Evolutionary conservation across 2,797 vertebrate genomes (phyloP).

Genomic region (Chaunax sp.): DNA sequence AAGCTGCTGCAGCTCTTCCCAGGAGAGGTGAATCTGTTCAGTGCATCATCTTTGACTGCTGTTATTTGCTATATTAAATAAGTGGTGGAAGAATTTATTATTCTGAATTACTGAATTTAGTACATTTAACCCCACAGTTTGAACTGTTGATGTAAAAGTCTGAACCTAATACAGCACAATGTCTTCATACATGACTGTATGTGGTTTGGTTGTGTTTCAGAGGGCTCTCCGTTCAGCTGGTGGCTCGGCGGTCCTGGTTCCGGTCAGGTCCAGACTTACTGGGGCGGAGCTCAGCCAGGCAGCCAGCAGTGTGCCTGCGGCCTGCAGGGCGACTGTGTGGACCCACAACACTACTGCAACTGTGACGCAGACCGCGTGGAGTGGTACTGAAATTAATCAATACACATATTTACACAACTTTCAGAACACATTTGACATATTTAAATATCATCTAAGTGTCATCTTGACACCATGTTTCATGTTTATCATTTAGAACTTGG

Average conservation of each 20-base stretch:
- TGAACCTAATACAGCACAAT: no score
- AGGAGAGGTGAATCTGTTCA: no score
- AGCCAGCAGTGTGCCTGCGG: constrained; percentile 90
- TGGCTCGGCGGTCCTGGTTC: constrained; percentile 89
- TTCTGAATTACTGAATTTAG: no score
- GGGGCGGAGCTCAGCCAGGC: constrained; percentile 89
- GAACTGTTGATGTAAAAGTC: no score
- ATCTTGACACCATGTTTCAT: neutral
- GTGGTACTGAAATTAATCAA: constrained; percentile 82
- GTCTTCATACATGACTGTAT: no score
- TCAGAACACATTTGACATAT: no score
- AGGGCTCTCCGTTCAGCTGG: constrained; percentile 90
- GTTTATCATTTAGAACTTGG: no score
- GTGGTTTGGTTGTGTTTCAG: constrained; percentile 80
- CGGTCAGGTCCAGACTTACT: constrained; percentile 89
- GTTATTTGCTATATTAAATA: no score
- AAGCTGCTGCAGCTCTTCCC: no score
- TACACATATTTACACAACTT: neutral
- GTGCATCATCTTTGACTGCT: no score
- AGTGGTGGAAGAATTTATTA: no score
- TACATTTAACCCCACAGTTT: no score
- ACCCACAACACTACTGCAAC: constrained; percentile 91
- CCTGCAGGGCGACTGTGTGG: constrained; percentile 87
- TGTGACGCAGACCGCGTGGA: constrained; percentile 90
- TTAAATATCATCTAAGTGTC: neutral